phyloP scores from a whole-genome alignment of 30 jellyfish, hydroid and myxozoan genomes.

The Sanderia malayensis region DNA sequence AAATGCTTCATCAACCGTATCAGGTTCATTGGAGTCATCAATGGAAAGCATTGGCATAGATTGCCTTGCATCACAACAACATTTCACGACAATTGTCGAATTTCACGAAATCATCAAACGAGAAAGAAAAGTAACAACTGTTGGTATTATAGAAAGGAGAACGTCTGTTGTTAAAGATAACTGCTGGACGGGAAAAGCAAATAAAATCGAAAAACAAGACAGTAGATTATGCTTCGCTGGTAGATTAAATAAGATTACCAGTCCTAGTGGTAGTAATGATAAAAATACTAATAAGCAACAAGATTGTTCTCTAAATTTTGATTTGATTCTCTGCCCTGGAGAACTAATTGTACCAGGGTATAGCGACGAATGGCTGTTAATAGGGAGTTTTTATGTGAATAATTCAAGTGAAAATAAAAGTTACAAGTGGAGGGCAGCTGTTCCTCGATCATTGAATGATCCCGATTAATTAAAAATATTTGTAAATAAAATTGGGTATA shows the following conservation, averaged over 20 bases:
- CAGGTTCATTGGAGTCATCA: slow-evolving; percentile 2
- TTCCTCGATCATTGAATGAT: slow-evolving; percentile 9
- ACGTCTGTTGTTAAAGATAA: slow-evolving; percentile 30
- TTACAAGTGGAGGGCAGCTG: slow-evolving; percentile 69
- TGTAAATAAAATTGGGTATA: no score
- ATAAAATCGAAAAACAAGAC: slow-evolving; percentile 5
- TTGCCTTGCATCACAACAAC: neutral
- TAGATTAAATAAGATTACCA: neutral
- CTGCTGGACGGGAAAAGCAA: slow-evolving; percentile 34
- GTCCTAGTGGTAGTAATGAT: no score
- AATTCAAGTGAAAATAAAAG: slow-evolving; percentile 25
- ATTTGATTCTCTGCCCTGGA: slow-evolving; percentile 57
- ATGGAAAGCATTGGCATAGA: neutral
- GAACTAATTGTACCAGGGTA: slow-evolving; percentile 52
- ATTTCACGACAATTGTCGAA: slow-evolving; percentile 12
- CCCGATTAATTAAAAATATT: neutral
- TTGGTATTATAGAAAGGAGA: slow-evolving; percentile 40
- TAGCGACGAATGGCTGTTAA: slow-evolving; percentile 31
- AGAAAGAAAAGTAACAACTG: slow-evolving; percentile 20
- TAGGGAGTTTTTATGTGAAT: slow-evolving; percentile 43
- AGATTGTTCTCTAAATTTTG: slow-evolving; percentile 20
- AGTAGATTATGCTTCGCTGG: slow-evolving; percentile 42
- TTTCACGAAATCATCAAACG: slow-evolving; percentile 37
- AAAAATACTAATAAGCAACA: neutral
- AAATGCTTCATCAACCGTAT: slow-evolving; percentile 9